A percentile compares a stretch with the other conserved stretches of the same genome.
Conservation (phyloP, 2,797 vertebrate species). For the Trematomus bernacchii region DNA sequence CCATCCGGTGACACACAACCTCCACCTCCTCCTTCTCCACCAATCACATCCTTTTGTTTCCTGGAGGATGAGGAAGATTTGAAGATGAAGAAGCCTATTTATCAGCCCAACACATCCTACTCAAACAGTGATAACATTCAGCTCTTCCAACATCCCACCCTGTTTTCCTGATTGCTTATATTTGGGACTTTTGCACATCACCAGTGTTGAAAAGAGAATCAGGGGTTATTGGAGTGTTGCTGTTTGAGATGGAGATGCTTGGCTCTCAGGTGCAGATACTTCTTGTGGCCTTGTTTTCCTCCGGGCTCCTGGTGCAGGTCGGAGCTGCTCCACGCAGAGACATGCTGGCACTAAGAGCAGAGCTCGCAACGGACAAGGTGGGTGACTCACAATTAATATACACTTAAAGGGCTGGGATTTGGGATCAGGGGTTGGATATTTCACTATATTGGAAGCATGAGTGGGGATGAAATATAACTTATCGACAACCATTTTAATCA, state of each 20-base stretch:
- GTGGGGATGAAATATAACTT: too few species aligned
- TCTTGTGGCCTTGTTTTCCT: slow-evolving; percentile 67
- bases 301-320: slow-evolving; percentile 64
- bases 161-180: not conserved
- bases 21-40: slow-evolving; percentile 53
- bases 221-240: not conserved
- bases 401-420: not conserved
- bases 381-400: slow-evolving; percentile 5
- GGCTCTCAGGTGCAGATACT: slow-evolving; percentile 69
- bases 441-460: too few species aligned
- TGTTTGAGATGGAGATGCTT: slow-evolving; percentile 69
- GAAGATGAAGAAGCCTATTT: slow-evolving; percentile 70
- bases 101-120: slow-evolving; percentile 39
- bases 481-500: not conserved
- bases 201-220: not conserved
- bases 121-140: not conserved
- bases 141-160: not conserved
- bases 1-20: slow-evolving; percentile 26
- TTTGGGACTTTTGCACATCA: not conserved
- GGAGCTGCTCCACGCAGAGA: slow-evolving; percentile 60
- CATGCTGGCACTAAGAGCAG: slow-evolving; percentile 59
- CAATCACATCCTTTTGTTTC: slow-evolving; percentile 69
- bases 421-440: too few species aligned
- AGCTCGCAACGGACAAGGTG: slow-evolving; percentile 73
- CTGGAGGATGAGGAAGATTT: slow-evolving; percentile 58